Evolutionary conservation across 2,797 vertebrate species (phyloP).

Genomic region (Crypturellus tataupa): DNA sequence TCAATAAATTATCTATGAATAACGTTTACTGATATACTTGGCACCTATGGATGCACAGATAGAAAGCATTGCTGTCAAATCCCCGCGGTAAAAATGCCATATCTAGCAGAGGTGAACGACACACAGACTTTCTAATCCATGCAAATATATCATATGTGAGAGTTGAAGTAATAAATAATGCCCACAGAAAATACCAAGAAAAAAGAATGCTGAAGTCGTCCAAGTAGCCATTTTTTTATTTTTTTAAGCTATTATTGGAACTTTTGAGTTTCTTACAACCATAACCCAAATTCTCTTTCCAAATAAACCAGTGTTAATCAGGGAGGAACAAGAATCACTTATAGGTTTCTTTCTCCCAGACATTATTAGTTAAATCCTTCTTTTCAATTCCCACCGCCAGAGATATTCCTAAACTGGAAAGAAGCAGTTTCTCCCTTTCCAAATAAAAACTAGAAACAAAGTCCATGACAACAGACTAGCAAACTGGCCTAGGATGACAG

Average conservation of each 20-base stretch:
- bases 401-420: too few species aligned
- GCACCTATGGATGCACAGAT: neutral
- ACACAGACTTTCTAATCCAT: neutral
- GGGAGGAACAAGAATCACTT: neutral
- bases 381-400: too few species aligned
- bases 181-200: neutral
- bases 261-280: neutral
- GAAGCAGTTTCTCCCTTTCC: too few species aligned
- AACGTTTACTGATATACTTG: neutral
- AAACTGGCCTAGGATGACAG: too few species aligned
- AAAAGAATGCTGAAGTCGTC: neutral
- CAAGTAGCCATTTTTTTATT: neutral
- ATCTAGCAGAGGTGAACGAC: fast-evolving
- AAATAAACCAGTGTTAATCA: neutral
- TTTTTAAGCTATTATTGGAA: neutral
- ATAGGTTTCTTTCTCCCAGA: neutral
- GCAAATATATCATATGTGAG: neutral
- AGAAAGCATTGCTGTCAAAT: neutral
- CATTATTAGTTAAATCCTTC: neutral
- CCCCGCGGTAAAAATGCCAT: neutral
- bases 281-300: neutral
- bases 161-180: neutral
- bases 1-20: neutral
- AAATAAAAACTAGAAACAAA: too few species aligned
- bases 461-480: too few species aligned